Evolutionary conservation across 1,140 invertebrate species (phyloP).

Genomic region (Drosophila pruinosa): DNA sequence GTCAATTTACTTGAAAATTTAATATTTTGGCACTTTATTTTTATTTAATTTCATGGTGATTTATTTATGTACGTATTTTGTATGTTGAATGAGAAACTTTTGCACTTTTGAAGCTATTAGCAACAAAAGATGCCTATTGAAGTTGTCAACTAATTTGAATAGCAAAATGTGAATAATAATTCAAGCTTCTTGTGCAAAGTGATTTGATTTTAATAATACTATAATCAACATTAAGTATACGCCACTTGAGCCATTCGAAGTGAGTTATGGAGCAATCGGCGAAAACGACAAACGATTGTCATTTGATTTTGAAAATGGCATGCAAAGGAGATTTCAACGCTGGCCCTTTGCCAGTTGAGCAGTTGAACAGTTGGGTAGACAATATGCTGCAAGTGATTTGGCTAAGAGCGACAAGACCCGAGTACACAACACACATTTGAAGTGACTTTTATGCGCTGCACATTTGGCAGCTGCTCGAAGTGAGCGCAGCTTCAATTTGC

Average conservation of each 20-base stretch:
- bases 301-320: constrained; percentile 43
- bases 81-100: no score
- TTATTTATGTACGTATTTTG: no score
- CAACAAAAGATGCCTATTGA: no score
- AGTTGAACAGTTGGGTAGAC: constrained; percentile 16
- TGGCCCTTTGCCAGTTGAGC: constrained; percentile 50
- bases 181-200: not conserved
- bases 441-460: constrained; percentile 48
- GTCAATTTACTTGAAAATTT: no score
- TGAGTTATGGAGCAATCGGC: constrained; percentile 56
- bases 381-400: constrained; percentile 61
- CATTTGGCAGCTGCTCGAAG: constrained; percentile 57
- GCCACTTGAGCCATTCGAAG: constrained; percentile 26
- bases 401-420: constrained; percentile 19
- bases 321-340: constrained; percentile 18
- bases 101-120: no score
- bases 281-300: constrained; percentile 34
- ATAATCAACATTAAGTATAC: constrained; percentile 47
- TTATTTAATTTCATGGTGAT: no score
- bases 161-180: not conserved
- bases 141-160: not conserved
- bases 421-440: constrained; percentile 33
- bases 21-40: no score
- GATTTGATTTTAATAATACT: constrained; percentile 6
- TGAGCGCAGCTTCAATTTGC: constrained; percentile 55